Base-by-base conservation (phyloP, 2,797 vertebrate species). In the Petrocephalus sullivani region DNA sequence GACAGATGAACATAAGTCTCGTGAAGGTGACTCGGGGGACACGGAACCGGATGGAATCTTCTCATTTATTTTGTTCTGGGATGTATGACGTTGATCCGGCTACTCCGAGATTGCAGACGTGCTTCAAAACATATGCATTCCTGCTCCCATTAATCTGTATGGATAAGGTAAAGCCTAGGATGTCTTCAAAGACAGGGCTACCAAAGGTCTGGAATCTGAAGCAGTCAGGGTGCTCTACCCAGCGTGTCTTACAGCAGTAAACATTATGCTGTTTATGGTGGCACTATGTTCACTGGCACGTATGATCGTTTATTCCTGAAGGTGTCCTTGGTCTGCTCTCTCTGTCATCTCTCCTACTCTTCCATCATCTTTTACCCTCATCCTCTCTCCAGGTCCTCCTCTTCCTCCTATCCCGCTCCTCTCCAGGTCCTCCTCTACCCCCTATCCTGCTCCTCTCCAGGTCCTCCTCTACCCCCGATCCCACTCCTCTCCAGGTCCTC, bases 1-100 rank as follows among this genome's bases (percentile, higher is more conserved):
- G 81, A 23, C 81, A 58, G 41, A 85, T 85, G n/a, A 85, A 37
- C 84, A 54, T 33, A 53, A 4, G 8, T 12, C 19, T 83, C 81
- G 8, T 53, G 81, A 83, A 21, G 41, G 41, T 83, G 81, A 83
- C 41, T 49, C 19, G 51, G 78, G 21, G 16, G 53, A 83, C 81
- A 12, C 19, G 16, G 60, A 64, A 83, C 0, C 1, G 7, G 46
- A 9, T 53, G 81, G 49, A 19, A 53, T 83, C 46, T 53, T n/a
- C 71, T 75, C 71, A 10, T 83, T 83, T 83, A 51, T 83, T 83
- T 83, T 83, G 19, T 83, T 12, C 81, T 53, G 81, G 81, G 81
- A 51, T 53, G 81, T 83, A 49, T 83, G 81, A 83, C 41, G 49
- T 83, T 23, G 81, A 21, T 49, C 49, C 7, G n/a, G 46, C 81